Conservation (phyloP, 2,113 vertebrate genomes). For the Dicentrarchus labrax region DNA sequence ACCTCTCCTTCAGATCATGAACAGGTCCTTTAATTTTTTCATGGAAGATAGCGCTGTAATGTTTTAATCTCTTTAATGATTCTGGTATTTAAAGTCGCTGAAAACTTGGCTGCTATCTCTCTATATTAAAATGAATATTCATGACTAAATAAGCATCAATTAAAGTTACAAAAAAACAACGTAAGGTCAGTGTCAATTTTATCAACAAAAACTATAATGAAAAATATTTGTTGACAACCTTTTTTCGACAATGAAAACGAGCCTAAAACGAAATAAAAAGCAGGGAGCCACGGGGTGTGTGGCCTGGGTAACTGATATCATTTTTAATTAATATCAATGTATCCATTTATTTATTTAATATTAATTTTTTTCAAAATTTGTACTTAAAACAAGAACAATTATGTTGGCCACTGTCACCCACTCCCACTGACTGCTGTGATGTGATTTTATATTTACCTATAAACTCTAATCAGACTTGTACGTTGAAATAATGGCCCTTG, state of each 20-base stretch:
- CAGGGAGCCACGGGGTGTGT: too few relatives aligned
- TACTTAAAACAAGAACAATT: too few relatives aligned
- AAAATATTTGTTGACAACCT: neutral
- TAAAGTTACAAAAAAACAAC: slow-evolving; percentile 6
- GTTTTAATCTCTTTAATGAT: slow-evolving; percentile 18
- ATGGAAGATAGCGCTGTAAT: neutral
- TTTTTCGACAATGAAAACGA: neutral
- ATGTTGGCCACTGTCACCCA: too few relatives aligned
- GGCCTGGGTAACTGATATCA: too few relatives aligned
- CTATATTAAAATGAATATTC: slow-evolving; percentile 14
- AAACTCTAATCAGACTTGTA: too few relatives aligned
- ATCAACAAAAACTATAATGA: neutral
- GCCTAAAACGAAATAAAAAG: neutral
- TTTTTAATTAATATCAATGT: too few relatives aligned
- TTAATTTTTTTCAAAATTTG: too few relatives aligned
- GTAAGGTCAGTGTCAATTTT: slow-evolving; percentile 1
- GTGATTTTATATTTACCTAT: too few relatives aligned
- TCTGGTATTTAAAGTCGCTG: slow-evolving; percentile 24
- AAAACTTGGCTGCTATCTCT: slow-evolving; percentile 1
- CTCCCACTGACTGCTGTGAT: too few relatives aligned
- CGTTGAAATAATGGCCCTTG: too few relatives aligned
- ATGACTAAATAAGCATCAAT: slow-evolving; percentile 30
- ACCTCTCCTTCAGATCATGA: slow-evolving; percentile 45
- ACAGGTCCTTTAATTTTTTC: slow-evolving; percentile 33
- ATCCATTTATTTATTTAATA: too few relatives aligned